Evolutionary conservation across 2,113 vertebrate species (phyloP).

Genomic region (Ceyx cyanopectus): DNA sequence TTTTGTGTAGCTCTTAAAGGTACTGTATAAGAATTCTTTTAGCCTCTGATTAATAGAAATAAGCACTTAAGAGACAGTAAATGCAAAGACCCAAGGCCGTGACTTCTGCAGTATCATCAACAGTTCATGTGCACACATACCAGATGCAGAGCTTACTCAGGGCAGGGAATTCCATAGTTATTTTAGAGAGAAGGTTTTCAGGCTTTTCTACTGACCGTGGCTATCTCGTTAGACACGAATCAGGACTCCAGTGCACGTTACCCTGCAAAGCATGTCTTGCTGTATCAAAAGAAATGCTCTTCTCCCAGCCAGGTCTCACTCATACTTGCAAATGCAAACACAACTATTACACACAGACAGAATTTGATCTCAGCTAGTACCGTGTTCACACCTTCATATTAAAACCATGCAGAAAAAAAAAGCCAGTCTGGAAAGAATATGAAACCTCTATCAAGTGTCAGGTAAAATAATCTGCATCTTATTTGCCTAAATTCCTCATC

Average conservation of each 20-base stretch:
- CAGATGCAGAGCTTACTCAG: background rate
- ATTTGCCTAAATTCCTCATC: background rate
- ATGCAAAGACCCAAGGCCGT: background rate
- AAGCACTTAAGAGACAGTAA: background rate
- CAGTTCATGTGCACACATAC: background rate
- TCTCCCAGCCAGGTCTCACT: background rate
- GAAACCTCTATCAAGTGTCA: background rate
- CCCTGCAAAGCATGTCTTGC: background rate
- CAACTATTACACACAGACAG: background rate
- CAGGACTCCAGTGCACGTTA: background rate
- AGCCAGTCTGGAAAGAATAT: background rate
- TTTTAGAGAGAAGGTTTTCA: background rate
- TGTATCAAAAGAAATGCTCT: background rate
- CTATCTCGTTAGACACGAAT: background rate
- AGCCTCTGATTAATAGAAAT: background rate
- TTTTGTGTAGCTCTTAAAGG: background rate
- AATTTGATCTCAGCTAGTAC: background rate
- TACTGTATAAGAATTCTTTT: background rate
- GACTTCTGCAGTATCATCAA: background rate
- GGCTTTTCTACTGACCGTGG: background rate
- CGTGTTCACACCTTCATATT: background rate
- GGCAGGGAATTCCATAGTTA: background rate
- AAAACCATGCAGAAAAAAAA: background rate
- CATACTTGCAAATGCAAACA: background rate
- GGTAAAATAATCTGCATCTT: background rate